Percentiles rank a stretch among this genome's conserved stretches.
Evolutionary conservation across 2,113 vertebrate genomes (phyloP).

Genomic region (Passer domesticus): DNA sequence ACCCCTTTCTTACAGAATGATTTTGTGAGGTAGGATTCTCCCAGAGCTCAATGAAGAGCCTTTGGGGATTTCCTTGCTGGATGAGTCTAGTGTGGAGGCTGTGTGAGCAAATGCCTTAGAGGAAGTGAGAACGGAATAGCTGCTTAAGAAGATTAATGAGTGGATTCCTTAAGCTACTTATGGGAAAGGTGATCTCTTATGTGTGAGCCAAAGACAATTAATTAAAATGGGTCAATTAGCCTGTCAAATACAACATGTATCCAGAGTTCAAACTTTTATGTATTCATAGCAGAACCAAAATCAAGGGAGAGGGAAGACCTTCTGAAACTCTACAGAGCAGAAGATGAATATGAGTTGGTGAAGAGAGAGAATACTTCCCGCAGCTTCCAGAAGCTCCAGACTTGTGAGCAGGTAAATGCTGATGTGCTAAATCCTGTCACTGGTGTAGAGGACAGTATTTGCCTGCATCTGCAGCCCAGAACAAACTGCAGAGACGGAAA

Average conservation of each 20-base stretch:
- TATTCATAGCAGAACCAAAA: conserved; percentile 5
- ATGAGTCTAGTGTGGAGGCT: not conserved
- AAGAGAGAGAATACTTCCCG: not conserved
- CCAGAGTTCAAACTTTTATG: not conserved
- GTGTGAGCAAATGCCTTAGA: conserved; percentile 25
- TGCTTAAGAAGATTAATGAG: conserved; percentile 56
- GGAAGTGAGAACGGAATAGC: conserved; percentile 13
- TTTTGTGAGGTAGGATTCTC: not conserved
- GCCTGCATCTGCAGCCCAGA: not conserved
- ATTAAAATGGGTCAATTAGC: conserved; percentile 41
- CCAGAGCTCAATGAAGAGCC: not conserved
- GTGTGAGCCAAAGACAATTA: conserved; percentile 23
- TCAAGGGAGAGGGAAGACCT: not conserved
- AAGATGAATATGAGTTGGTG: not conserved
- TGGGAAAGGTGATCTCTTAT: conserved; percentile 41
- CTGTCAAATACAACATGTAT: conserved; percentile 27
- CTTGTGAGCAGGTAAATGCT: not conserved
- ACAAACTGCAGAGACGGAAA: not conserved
- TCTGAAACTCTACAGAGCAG: not conserved
- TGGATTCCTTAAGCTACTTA: conserved; percentile 50
- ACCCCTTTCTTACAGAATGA: not conserved
- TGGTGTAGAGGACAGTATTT: not conserved
- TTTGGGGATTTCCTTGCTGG: conserved; percentile 25
- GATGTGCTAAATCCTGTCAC: not conserved
- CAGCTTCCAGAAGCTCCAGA: not conserved